These are phyloP conservation scores for Brachypodius melanocephalos DNA, from an alignment of 2,113 vertebrate species.

Conservation along the genomic window DNA sequence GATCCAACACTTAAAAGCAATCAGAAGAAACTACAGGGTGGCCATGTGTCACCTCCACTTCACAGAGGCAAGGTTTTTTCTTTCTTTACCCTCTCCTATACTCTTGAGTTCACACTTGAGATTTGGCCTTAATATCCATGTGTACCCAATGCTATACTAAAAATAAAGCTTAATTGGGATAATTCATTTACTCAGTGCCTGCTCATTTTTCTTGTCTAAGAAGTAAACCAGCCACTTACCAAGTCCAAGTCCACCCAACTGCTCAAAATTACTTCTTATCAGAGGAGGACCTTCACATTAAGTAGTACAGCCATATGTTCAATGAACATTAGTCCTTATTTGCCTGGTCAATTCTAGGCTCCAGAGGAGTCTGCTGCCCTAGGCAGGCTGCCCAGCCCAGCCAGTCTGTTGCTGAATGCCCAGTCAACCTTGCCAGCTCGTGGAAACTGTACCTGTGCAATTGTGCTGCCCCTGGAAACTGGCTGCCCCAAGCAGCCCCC, in stretches of 20 bases:
- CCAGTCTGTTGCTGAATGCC: background rate
- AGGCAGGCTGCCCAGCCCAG: conserved; percentile 1
- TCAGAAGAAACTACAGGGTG: rapidly evolving
- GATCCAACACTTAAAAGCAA: background rate
- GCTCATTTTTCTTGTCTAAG: conserved; percentile 22
- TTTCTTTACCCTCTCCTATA: background rate
- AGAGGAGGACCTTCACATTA: background rate
- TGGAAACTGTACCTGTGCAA: background rate
- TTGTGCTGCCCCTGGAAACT: background rate
- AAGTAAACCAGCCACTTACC: background rate
- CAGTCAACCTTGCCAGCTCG: background rate
- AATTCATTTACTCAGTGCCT: background rate
- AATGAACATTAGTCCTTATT: background rate
- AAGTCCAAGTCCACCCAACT: background rate
- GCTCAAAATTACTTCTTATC: background rate
- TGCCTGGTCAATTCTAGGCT: background rate
- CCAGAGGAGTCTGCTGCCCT: background rate
- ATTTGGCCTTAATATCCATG: background rate
- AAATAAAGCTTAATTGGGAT: background rate
- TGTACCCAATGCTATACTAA: background rate
- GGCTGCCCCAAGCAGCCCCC: background rate
- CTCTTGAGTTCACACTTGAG: background rate
- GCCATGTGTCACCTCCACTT: background rate
- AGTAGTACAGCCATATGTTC: background rate
- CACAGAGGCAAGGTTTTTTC: background rate